Evolutionary conservation across 1,140 invertebrate species (phyloP).

Genomic region (Pseudachorutes palmiensis): DNA sequence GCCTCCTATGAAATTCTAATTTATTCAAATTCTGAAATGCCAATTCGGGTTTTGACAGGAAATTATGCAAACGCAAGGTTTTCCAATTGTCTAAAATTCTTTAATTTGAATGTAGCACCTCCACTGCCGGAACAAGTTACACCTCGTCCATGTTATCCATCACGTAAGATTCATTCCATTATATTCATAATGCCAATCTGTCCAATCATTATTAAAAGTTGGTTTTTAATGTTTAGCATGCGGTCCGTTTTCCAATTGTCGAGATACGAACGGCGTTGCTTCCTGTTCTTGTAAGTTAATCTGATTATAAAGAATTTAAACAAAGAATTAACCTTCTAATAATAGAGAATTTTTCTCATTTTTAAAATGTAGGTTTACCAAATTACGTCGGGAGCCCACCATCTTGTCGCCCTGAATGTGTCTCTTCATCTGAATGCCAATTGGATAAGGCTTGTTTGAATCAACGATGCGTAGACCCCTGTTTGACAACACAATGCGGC

Average conservation of each 20-base stretch:
- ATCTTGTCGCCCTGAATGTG: slow-evolving; percentile 57
- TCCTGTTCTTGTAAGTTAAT: slow-evolving; percentile 67
- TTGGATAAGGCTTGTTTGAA: slow-evolving; percentile 58
- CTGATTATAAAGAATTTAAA: no score
- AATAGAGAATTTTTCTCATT: no score
- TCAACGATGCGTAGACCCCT: slow-evolving; percentile 60
- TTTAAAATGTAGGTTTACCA: no score
- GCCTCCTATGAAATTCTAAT: no score
- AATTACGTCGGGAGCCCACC: slow-evolving; percentile 56
- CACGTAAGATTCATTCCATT: background rate
- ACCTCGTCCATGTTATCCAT: background rate
- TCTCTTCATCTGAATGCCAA: slow-evolving; percentile 61
- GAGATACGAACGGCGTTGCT: slow-evolving; percentile 56
- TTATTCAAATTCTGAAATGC: no score
- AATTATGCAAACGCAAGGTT: background rate
- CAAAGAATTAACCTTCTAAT: no score
- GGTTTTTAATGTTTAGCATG: slow-evolving; percentile 7
- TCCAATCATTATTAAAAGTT: no score
- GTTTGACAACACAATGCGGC: slow-evolving; percentile 41
- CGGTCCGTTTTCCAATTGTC: slow-evolving; percentile 53
- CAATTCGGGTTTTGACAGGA: background rate
- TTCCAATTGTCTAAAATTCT: background rate
- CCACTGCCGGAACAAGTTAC: background rate
- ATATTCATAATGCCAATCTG: background rate
- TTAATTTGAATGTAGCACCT: background rate